phyloP scores from a whole-genome alignment of 2,113 vertebrate species.

The Gymnarchus niloticus region DNA sequence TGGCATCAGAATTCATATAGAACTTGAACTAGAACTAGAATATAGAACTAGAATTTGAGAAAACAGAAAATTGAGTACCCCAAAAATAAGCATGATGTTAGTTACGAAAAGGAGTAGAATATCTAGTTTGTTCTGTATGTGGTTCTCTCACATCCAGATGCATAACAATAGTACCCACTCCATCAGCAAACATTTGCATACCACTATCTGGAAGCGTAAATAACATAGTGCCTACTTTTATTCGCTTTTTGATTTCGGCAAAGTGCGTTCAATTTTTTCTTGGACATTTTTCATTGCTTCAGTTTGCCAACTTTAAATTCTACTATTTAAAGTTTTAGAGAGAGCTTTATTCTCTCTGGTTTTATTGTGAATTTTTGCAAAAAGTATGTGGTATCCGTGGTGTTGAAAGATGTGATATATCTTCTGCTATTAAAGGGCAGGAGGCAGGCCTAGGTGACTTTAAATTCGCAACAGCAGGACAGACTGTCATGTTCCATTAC shows the following conservation, averaged over 20 bases:
- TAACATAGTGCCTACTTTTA: neutral
- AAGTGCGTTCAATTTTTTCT: neutral
- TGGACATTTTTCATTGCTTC: neutral
- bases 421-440: constrained; percentile 23
- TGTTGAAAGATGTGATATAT: constrained; percentile 17
- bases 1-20: neutral
- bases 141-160: neutral
- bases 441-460: constrained; percentile 14
- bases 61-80: too few species aligned
- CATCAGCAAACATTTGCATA: neutral
- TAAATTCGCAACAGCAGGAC: constrained; percentile 27
- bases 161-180: neutral
- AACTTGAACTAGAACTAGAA: too few species aligned
- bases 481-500: constrained; percentile 29
- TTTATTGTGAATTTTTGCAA: neutral
- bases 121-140: neutral
- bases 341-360: neutral
- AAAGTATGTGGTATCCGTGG: neutral
- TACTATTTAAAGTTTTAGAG: neutral
- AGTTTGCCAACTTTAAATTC: neutral
- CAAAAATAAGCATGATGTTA: neutral
- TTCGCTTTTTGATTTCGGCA: neutral
- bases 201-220: neutral
- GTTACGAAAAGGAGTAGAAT: neutral
- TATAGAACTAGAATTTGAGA: too few species aligned